phyloP scores from a whole-genome alignment of 2,113 vertebrate species.

The Alectura lathami region DNA sequence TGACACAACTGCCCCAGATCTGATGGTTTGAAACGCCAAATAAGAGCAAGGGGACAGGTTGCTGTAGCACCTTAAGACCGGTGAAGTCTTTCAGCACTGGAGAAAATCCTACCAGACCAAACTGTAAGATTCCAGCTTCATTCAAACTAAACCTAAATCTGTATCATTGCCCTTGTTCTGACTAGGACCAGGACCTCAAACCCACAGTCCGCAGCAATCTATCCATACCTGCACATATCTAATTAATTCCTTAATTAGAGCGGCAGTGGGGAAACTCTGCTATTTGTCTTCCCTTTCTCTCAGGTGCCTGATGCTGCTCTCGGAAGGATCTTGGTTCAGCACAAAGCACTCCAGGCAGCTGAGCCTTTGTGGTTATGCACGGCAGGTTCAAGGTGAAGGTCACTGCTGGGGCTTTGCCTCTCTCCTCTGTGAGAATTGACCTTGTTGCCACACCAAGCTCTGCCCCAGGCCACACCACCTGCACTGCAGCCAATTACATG shows the following conservation, averaged over 20 bases:
- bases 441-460: not conserved
- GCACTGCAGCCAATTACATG: not conserved
- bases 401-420: not conserved
- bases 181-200: not conserved
- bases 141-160: not conserved
- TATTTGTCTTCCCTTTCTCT: not conserved
- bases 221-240: not conserved
- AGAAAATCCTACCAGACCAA: not conserved
- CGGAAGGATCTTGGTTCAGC: not conserved
- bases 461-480: not conserved
- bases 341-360: not conserved
- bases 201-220: not conserved
- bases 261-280: not conserved
- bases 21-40: not conserved
- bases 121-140: not conserved
- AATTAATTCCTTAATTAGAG: conserved; percentile 22
- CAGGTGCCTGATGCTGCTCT: not conserved
- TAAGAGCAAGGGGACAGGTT: not conserved
- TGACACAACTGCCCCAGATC: not conserved
- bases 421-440: not conserved
- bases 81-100: not conserved
- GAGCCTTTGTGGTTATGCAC: rapidly evolving
- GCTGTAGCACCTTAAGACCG: not conserved
- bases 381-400: not conserved
- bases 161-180: not conserved